Conservation (phyloP, 2,888 invertebrate species). For the Zeuzera pyrina region DNA sequence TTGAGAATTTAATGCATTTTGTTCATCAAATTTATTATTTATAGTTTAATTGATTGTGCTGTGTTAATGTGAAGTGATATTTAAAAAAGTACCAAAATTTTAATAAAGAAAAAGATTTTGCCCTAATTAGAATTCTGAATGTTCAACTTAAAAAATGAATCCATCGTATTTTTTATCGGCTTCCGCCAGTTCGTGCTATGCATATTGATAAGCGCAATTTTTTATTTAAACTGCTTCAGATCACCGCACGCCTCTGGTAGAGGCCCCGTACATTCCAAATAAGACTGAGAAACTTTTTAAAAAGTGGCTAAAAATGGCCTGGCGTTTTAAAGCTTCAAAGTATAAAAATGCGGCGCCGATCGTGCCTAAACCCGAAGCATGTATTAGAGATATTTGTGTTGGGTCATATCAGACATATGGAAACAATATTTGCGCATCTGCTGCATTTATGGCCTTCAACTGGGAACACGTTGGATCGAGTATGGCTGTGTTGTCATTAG, state of each 20-base stretch:
- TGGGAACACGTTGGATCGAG: conserved; percentile 94
- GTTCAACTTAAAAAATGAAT: conserved; percentile 8
- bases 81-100: neutral
- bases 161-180: conserved; percentile 6
- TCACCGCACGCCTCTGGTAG: conserved; percentile 21
- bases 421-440: conserved; percentile 94
- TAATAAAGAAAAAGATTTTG: too few species aligned
- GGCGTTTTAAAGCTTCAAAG: conserved; percentile 98
- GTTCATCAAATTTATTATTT: neutral
- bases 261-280: conserved; percentile 54
- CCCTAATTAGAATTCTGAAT: too few species aligned
- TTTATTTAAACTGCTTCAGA: conserved; percentile 29
- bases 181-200: conserved; percentile 5
- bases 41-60: neutral
- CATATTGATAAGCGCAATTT: conserved; percentile 1
- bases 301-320: conserved; percentile 80
- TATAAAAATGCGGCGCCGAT: conserved; percentile 98
- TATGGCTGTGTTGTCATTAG: conserved; percentile 89
- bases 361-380: conserved; percentile 94
- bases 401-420: conserved; percentile 96
- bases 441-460: conserved; percentile 95
- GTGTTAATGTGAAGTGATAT: neutral
- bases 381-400: conserved; percentile 90
- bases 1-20: conserved; percentile 5
- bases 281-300: conserved; percentile 57